phyloP scores from a whole-genome alignment of 2,797 vertebrate species.

The Allobates femoralis region DNA sequence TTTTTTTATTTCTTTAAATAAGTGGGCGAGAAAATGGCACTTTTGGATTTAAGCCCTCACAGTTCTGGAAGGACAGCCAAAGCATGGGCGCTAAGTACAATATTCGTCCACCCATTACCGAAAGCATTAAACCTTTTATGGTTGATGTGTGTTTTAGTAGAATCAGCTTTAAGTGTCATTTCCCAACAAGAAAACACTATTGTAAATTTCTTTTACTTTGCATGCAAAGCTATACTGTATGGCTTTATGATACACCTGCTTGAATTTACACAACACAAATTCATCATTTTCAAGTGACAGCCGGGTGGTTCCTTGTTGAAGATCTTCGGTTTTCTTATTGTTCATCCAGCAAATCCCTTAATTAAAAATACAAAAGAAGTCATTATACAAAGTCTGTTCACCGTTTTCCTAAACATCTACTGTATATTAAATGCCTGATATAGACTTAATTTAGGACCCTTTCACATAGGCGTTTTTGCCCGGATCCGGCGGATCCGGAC shows the following conservation, averaged over 20 bases:
- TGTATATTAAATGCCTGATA: not conserved
- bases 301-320: conserved; percentile 69
- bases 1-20: conserved; percentile 68
- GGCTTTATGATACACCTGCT: conserved; percentile 72
- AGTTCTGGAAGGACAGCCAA: conserved; percentile 33
- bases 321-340: conserved; percentile 67
- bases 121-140: conserved; percentile 67
- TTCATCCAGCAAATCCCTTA: conserved; percentile 70
- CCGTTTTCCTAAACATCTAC: not conserved
- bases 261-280: conserved; percentile 73
- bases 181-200: conserved; percentile 72
- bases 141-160: conserved; percentile 66
- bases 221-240: conserved; percentile 73
- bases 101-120: conserved; percentile 32
- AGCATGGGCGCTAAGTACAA: conserved; percentile 13
- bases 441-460: not conserved
- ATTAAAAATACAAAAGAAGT: conserved; percentile 7
- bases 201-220: conserved; percentile 70
- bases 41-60: conserved; percentile 56
- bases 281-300: conserved; percentile 72
- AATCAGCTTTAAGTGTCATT: conserved; percentile 70
- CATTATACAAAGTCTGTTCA: conserved; percentile 36
- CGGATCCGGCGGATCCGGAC: no score
- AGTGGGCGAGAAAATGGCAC: conserved; percentile 64
- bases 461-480: no score